Evolutionary conservation across 2,888 invertebrate genomes (phyloP).

Genomic region (Alloplasta piceator): DNA sequence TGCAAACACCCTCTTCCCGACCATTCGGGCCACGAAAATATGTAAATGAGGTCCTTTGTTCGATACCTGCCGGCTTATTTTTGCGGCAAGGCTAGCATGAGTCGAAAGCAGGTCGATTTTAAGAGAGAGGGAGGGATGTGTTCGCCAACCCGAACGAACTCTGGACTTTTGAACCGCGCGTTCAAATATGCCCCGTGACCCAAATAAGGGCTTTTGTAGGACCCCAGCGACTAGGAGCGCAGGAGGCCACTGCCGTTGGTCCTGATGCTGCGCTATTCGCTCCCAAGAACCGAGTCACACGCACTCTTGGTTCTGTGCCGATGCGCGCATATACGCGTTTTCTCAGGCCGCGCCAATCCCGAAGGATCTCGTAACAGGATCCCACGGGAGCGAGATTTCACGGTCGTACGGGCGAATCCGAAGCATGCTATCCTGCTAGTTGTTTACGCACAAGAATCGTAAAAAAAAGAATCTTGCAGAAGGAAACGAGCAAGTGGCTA

Average conservation of each 20-base stretch:
- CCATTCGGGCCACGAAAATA: slow-evolving; percentile 72
- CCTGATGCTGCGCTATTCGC: slow-evolving; percentile 63
- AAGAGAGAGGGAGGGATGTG: not conserved
- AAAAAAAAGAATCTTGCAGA: slow-evolving; percentile 72
- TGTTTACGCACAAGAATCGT: slow-evolving; percentile 80
- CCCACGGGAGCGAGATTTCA: slow-evolving; percentile 66
- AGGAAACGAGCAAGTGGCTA: slow-evolving; percentile 38
- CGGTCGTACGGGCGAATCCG: not conserved
- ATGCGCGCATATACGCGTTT: slow-evolving; percentile 68
- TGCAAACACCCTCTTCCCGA: too few relatives aligned
- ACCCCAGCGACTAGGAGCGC: slow-evolving; percentile 80
- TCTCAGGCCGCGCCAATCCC: slow-evolving; percentile 64
- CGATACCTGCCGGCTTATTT: slow-evolving; percentile 83
- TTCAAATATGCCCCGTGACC: slow-evolving; percentile 78
- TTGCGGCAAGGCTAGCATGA: slow-evolving; percentile 78
- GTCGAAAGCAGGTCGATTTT: slow-evolving; percentile 69
- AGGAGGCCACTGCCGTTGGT: slow-evolving; percentile 68
- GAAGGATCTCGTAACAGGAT: slow-evolving; percentile 69
- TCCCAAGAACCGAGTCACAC: not conserved
- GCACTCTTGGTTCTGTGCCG: slow-evolving; percentile 2
- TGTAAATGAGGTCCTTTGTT: slow-evolving; percentile 83
- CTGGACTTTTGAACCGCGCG: slow-evolving; percentile 71
- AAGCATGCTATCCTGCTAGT: slow-evolving; percentile 80
- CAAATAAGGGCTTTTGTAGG: slow-evolving; percentile 83
- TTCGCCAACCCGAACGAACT: slow-evolving; percentile 35